Evolutionary conservation across 2,113 vertebrate species (phyloP), one percentile per base, ranked within the genome.

Genomic region (Marmota flaviventris): DNA sequence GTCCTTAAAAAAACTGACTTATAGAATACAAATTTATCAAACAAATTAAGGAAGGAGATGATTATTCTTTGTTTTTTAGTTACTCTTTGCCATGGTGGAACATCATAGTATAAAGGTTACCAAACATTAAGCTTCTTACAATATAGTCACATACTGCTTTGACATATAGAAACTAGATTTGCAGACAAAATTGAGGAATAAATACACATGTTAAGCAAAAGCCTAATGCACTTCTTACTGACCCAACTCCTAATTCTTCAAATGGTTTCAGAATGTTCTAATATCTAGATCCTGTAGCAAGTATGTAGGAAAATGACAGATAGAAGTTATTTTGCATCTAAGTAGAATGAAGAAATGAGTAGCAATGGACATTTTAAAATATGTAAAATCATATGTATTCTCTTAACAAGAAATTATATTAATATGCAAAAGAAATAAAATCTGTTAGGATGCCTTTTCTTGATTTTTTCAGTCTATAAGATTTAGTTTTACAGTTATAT

Each of bases 361-460:
- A 94, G 39, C 17, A 70, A 37, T 91, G 11, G 11, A 42, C 56
- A 86, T 86, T 73, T 94, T 39, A 77, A 85, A 91, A 67, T 94
- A 8, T 93, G 5, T 87, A 85, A 91, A 97, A 39, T 94, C 78
- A 45, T 48, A 6, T 65, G 18, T 93, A 8, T 72, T 69, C 42
- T 91, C 53, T 76, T 95, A 83, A 63, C 37, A 92, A 20, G 48
- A 93, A 82, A n/a, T 93, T 34, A n/a, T n/a, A 48, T 72, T 51
- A 92, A 58, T 70, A 51, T 89, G 39, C 39, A 75, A 85, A 94
- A 84, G 48, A 94, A 61, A 83, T 82, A 92, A 92, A 94, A 67
- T 77, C 8, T 92, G 22, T 69, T 69, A 56, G 56, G 91, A 58
- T 82, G 22, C 42, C 20, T 92, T 83, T 85, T 84, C 56, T 77